phyloP scores from a whole-genome alignment of 2,113 vertebrate species.

The Nannospalax galili region DNA sequence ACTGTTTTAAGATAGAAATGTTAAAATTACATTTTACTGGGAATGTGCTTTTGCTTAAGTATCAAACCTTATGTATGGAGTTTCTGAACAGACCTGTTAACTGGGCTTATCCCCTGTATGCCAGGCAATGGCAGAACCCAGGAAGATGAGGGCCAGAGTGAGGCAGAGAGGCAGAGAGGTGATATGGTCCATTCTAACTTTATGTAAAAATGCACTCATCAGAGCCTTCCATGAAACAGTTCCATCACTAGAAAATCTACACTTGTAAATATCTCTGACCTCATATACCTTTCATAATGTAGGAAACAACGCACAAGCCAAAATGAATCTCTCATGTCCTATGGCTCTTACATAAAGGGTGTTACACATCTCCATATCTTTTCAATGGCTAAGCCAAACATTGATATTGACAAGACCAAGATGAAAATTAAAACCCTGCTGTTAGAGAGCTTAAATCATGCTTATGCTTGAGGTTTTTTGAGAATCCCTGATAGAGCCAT shows the following conservation, averaged over 20 bases:
- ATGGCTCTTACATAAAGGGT: background rate
- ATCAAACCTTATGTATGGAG: background rate
- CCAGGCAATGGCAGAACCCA: background rate
- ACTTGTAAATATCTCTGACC: background rate
- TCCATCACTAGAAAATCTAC: background rate
- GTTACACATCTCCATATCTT: background rate
- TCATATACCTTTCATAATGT: background rate
- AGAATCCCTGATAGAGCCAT: background rate
- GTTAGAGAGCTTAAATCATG: background rate
- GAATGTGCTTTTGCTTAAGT: background rate
- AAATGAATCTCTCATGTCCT: background rate
- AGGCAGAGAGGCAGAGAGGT: background rate
- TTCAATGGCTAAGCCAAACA: background rate
- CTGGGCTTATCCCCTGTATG: accelerated
- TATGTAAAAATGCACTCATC: background rate
- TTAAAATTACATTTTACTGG: background rate
- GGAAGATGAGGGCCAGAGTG: background rate
- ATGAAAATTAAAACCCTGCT: background rate
- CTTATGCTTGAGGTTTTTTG: background rate
- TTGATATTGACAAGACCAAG: background rate
- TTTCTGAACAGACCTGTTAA: background rate
- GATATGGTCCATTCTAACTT: background rate
- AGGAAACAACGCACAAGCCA: background rate
- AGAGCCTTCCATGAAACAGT: background rate
- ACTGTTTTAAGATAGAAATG: background rate